Conservation (phyloP, 2,113 vertebrate genomes). For the Trochalopteron elliotii region DNA sequence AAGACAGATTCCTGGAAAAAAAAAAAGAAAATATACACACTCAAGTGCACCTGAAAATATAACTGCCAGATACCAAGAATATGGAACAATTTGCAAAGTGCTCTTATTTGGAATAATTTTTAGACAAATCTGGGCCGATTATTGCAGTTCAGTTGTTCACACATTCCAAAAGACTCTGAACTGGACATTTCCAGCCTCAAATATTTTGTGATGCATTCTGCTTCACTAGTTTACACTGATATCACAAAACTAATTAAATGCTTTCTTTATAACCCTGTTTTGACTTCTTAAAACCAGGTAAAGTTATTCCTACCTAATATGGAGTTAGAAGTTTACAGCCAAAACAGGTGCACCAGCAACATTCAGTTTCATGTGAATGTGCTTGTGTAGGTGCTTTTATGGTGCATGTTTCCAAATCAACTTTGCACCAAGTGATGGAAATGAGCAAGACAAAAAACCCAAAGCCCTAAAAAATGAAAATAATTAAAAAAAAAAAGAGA, state of each 20-base stretch:
- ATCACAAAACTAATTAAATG: background rate
- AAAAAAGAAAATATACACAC: background rate
- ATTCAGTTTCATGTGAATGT: background rate
- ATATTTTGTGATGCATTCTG: background rate
- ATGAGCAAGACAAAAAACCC: background rate
- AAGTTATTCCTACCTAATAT: background rate
- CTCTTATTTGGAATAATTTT: background rate
- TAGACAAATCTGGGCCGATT: background rate
- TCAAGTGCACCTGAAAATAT: background rate
- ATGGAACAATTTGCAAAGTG: background rate
- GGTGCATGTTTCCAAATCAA: background rate
- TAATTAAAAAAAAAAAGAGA: too few species aligned
- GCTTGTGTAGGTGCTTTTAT: background rate
- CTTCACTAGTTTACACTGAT: background rate
- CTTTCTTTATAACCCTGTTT: background rate
- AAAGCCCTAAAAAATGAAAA: background rate
- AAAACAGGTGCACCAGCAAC: background rate
- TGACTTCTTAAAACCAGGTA: background rate
- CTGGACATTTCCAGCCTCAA: background rate
- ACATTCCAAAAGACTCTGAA: background rate
- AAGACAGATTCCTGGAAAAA: constrained; percentile 83
- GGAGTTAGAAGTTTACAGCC: background rate
- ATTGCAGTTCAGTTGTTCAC: background rate
- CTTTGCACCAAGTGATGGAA: background rate
- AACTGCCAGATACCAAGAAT: background rate